Conservation (phyloP, 23 tunicate genomes). For the Clavelina lepadiformis region DNA sequence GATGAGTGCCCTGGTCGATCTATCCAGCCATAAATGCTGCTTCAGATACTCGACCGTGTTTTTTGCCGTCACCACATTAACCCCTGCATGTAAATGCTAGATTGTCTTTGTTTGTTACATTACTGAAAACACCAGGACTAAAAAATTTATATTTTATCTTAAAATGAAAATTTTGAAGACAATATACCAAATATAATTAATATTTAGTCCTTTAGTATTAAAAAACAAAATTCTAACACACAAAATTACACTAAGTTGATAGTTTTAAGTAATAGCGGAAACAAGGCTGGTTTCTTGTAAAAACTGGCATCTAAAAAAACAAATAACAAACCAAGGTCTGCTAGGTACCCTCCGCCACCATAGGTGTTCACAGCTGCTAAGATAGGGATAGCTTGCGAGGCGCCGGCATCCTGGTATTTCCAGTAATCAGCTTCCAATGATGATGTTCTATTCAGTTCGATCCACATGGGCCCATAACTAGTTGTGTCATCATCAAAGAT, state of each 20-base stretch:
- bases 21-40: slow-evolving; percentile 26
- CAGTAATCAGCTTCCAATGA: slow-evolving; percentile 11
- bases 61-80: slow-evolving; percentile 1
- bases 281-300: too few species aligned
- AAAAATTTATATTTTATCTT: too few species aligned
- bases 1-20: slow-evolving; percentile 18
- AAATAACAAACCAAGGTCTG: slow-evolving; percentile 28
- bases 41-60: slow-evolving; percentile 16
- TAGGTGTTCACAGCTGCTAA: slow-evolving; percentile 7
- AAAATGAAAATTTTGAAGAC: too few species aligned
- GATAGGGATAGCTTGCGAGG: slow-evolving; percentile 15
- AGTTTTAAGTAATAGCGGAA: too few species aligned
- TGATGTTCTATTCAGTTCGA: background rate
- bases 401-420: slow-evolving; percentile 6
- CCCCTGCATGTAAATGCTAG: too few species aligned
- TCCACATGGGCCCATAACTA: slow-evolving; percentile 18
- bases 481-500: slow-evolving; percentile 14
- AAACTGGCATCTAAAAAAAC: too few species aligned
- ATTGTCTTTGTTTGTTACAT: too few species aligned
- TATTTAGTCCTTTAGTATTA: too few species aligned
- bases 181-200: too few species aligned
- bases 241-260: too few species aligned
- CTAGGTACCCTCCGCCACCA: slow-evolving; percentile 46
- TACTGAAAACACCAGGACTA: too few species aligned
- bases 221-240: too few species aligned